Base-by-base conservation (phyloP, 2,797 vertebrate species). In the Rallus crepitans region DNA sequence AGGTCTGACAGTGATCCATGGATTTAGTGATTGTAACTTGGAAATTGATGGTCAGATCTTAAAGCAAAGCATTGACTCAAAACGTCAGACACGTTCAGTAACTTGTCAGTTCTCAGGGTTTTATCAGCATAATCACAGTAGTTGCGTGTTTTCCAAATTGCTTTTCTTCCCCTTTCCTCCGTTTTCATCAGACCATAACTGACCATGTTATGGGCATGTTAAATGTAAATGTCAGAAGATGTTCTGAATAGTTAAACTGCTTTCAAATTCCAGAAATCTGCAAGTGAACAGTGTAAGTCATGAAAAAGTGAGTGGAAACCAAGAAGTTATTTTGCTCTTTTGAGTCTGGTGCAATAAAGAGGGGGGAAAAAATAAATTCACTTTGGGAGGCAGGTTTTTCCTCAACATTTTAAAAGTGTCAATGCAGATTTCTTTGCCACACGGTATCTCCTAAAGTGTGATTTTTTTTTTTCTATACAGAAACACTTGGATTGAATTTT, bases 401-500 rank as follows among this genome's bases (percentile, higher is more conserved):
- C 5, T 88, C 35, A 56, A 4, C 16, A 13, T 35, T 39, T 48
- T 52, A 8, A 68, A 59, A 63, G 14, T 66, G 50, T 63, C 12
- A 2, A 33, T 71, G 27, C 13, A 48, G 57, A 68, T 17, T 60
- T 91, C n/a, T 94, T 76, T 94, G 86, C 68, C 57, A 70, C 56
- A 48, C 25, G 70, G 0, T 63, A 80, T 87, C 39, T 96, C 61
- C 48, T 71, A 81, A 89, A 75, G 35, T 17, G 23, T 48, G 4
- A 23, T 23, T 4, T 89, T 42, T 23, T 4, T 89, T 42, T 4
- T 89, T 71, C 33, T 86, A 66, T 82, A 81, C 8, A 79, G 66
- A 91, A 90, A 18, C 27, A 50, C 63, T 96, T 85, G 25, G 18
- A 90, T 91, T 92, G 61, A n/a, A 39, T 47, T 76, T 83, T 93